Base-by-base conservation (phyloP, 2,888 invertebrate species). In the Acanthoscelides obtectus region DNA sequence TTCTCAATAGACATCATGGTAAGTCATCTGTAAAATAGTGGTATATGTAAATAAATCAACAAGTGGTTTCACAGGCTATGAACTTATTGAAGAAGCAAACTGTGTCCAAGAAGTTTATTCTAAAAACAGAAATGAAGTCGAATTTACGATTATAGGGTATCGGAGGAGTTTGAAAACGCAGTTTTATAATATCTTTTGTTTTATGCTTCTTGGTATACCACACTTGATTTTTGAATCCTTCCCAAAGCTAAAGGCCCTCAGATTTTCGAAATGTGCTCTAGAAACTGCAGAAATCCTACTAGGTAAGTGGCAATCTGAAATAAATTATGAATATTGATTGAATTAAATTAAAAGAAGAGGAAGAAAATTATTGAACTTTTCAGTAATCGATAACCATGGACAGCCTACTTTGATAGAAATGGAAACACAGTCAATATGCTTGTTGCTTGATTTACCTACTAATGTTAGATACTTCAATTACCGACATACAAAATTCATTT, bases 401-500 rank as follows among this genome's bases (percentile, higher is more conserved):
- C 45, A 66, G 19, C 63, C 20, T 6, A 45, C 27, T 19, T 72
- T 68, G 66, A 69, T 69, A 22, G 66, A 66, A 64, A 22, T 72
- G n/a, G 17, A 74, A 21, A 70, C 66, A 67, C 65, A 69, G 21
- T 67, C 66, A 67, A 2, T 69, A 20, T n/a, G 19, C 5, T 22
- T 25, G 20, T 45, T 45, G 21, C 22, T 17, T 3, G 25, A 22
- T 22, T 73, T 71, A 4, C 27, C 25, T 20, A 73, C 73, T 6
- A 45, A 75, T 65, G 65, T 89, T 63, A 87, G 88, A 66, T 89
- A 86, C 81, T 90, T 90, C 80, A 83, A 85, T 74, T 88, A 88
- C 83, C 88, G 89, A 79, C 87, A 89, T 77, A 88, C 87, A 70
- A 87, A 89, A 73, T 89, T 87, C 80, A 86, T 90, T 75, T 90